Percentiles rank a stretch among this genome's conserved stretches.
These are phyloP conservation scores for Polyergus mexicanus DNA, from an alignment of 1,140 invertebrate genomes.

Conservation along the genomic window DNA sequence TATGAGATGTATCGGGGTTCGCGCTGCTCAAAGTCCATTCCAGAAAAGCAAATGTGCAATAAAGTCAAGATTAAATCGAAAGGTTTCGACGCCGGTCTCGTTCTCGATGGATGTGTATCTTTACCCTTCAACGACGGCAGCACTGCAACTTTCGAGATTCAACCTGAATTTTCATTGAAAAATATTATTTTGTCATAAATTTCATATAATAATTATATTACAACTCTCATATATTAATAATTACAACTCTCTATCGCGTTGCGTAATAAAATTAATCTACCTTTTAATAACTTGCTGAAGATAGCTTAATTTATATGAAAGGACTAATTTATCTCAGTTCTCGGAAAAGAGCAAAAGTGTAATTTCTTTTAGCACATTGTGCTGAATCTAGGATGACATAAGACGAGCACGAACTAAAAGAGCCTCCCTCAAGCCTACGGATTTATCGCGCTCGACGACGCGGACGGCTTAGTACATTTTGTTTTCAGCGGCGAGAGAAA, in stretches of 20 bases:
- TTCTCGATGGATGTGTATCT: conserved; percentile 64
- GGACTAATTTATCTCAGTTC: not conserved
- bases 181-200: conserved; percentile 50
- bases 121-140: conserved; percentile 72
- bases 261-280: not conserved
- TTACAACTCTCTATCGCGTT: not conserved
- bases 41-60: conserved; percentile 44
- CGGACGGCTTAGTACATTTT: conserved; percentile 29
- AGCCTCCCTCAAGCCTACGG: conserved; percentile 16
- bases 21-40: not conserved
- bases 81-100: conserved; percentile 64
- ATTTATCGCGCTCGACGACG: conserved; percentile 12
- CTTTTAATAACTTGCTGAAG: not conserved
- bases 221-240: too few relatives aligned
- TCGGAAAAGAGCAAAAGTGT: not conserved
- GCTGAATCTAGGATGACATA: conserved; percentile 16
- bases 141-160: conserved; percentile 64
- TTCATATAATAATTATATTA: not conserved
- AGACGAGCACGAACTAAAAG: conserved; percentile 23
- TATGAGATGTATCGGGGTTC: conserved; percentile 47
- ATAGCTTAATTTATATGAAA: not conserved
- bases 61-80: conserved; percentile 57
- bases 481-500: conserved; percentile 17
- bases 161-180: conserved; percentile 59
- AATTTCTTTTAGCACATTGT: not conserved